phyloP scores from a whole-genome alignment of 2,888 invertebrate species.

The Zeuzera pyrina region DNA sequence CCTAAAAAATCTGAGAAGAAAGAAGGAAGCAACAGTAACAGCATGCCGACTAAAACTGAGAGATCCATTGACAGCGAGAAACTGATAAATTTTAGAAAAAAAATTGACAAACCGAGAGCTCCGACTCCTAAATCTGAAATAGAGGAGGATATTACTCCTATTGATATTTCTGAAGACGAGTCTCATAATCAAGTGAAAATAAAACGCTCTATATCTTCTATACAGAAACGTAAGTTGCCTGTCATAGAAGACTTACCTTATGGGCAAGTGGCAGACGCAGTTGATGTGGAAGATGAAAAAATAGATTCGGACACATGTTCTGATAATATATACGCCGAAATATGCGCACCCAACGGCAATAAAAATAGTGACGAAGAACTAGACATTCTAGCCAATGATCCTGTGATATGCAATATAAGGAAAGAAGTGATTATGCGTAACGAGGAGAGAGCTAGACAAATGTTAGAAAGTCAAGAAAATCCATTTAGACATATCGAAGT shows the following conservation, averaged over 20 bases:
- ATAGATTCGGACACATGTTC: conserved; percentile 54
- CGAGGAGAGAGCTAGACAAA: conserved; percentile 58
- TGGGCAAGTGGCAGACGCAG: conserved; percentile 79
- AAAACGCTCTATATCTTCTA: conserved; percentile 67
- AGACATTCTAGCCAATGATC: conserved; percentile 59
- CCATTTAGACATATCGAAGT: conserved; percentile 68
- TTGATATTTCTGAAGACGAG: conserved; percentile 59
- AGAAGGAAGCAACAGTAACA: conserved; percentile 62
- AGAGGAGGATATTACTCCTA: conserved; percentile 45
- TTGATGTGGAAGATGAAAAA: conserved; percentile 59
- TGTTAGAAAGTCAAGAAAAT: conserved; percentile 61
- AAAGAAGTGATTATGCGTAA: conserved; percentile 63
- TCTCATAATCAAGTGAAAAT: conserved; percentile 61
- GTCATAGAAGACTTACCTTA: conserved; percentile 79
- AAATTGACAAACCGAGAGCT: conserved; percentile 63
- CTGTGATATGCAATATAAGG: conserved; percentile 65
- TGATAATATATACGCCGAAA: conserved; percentile 82
- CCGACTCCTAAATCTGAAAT: conserved; percentile 61
- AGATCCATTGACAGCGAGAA: conserved; percentile 47
- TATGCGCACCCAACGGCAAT: conserved; percentile 63
- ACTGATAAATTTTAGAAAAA: conserved; percentile 58
- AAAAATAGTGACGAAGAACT: conserved; percentile 55
- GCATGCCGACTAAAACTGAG: conserved; percentile 67
- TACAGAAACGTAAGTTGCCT: conserved; percentile 67
- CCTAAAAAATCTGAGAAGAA: conserved; percentile 71